These are phyloP conservation scores for Scolanthus callimorphus DNA, from an alignment of 92 coral and sea anemone species.

Conservation along the genomic window DNA sequence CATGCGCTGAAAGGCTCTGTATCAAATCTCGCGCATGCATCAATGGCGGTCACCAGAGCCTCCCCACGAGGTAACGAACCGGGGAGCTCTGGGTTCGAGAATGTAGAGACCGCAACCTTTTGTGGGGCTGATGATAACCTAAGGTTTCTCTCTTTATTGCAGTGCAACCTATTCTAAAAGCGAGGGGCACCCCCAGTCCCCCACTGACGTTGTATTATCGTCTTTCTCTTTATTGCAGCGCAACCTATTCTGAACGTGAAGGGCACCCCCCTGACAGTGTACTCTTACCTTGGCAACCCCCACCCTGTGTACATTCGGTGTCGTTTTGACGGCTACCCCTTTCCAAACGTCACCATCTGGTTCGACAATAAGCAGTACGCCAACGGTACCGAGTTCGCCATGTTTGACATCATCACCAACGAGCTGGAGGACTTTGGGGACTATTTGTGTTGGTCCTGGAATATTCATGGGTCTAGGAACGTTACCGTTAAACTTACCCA, in stretches of 20 bases:
- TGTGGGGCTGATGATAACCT: too few relatives aligned
- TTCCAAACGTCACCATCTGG: conserved; percentile 42
- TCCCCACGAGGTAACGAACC: too few relatives aligned
- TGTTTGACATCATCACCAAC: conserved; percentile 33
- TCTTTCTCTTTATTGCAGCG: too few relatives aligned
- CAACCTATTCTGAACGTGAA: conserved; percentile 10
- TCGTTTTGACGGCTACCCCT: conserved; percentile 48
- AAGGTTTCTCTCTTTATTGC: too few relatives aligned
- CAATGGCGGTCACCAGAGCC: too few relatives aligned
- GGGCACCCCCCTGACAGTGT: conserved; percentile 29
- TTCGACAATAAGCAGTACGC: conserved; percentile 17
- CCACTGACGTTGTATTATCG: too few relatives aligned
- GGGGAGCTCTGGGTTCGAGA: too few relatives aligned
- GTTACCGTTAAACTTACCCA: conserved; percentile 27
- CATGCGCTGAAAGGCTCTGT: too few relatives aligned
- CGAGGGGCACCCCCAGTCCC: too few relatives aligned
- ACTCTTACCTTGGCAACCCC: conserved; percentile 50
- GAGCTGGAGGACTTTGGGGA: conserved; percentile 43
- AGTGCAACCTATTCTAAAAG: too few relatives aligned
- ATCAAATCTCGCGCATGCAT: too few relatives aligned
- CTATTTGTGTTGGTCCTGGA: conserved; percentile 39
- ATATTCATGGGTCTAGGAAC: conserved; percentile 29
- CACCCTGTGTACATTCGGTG: conserved; percentile 36
- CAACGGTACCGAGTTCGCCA: conserved; percentile 38
- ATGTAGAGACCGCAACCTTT: too few relatives aligned